Base-by-base conservation (phyloP, 2,888 invertebrate species). In the Zelleria hepariella region DNA sequence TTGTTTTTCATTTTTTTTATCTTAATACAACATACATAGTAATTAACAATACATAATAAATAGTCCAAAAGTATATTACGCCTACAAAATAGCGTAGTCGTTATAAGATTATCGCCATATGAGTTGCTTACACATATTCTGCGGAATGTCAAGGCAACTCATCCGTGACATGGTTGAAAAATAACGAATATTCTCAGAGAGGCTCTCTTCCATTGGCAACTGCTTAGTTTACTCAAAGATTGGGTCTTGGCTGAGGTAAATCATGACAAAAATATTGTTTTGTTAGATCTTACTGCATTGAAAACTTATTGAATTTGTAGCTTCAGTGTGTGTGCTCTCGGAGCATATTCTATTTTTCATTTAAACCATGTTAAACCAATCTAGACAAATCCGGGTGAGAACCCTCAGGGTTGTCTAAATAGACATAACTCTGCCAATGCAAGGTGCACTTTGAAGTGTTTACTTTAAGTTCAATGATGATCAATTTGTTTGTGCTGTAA, bases 61-160 rank as follows among this genome's bases (percentile, higher is more conserved):
- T 87, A 87, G 86, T 89, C 88, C 86, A 89, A 89, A 89, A 89
- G 87, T 89, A 89, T 89, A 89, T 89, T 86, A 87, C 88, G 88
- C 87, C 86, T 87, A 88, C 87, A 85, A 88, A 88, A 86, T 84
- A 86, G 87, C 86, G 87, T 86, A 87, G 86, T 86, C 84, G 86
- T 86, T 87, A 86, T 86, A 84, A 86, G 87, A 85, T 86, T 85
- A 86, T 82, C 82, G 86, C 82, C 87, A 82, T 77, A 80, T 77
- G 85, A 87, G 86, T 86, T 86, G 86, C 82, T 74, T 72, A 71
- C 69, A 78, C 74, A 77, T 73, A 68, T 77, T 74, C 69, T 71
- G 78, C 68, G 74, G 76, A 77, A 78, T 79, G 81, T 77, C 73
- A 75, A 79, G 78, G 79, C 86, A 87, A 86, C 85, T 79, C 79